Base-by-base conservation (phyloP, 2,113 vertebrate species). In the Syrrhaptes paradoxus region DNA sequence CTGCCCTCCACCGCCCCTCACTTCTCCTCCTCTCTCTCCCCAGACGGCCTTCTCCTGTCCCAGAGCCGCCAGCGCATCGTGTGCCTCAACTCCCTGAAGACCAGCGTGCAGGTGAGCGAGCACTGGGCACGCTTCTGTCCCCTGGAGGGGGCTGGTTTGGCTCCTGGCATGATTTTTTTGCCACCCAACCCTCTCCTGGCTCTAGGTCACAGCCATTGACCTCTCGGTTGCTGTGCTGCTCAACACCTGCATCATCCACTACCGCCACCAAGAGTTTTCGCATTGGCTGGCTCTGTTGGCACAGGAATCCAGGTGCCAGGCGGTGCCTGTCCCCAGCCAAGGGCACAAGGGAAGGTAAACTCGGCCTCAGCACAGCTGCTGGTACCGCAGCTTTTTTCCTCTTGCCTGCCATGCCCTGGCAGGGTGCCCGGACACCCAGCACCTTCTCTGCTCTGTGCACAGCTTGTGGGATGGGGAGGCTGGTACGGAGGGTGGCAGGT, bases 221-320 rank as follows among this genome's bases (percentile, higher is more conserved):
- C 98, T 99, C 80, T 98, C 98, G 0, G 98, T 98, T 62, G 98
- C 98, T 8, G 94, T 99, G 58, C 96, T 98, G 43, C 96, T 99
- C 95, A 99, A 98, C 95, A 99, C 99, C 70, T 99, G 99, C 97
- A 99, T 99, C 94, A 98, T 99, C 95, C 99, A 99, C 97, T 99
- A 99, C 92, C 99, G 99, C 83, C 99, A 99, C 96, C 99, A 99
- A 93, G 99, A 99, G 97, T 99, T 99, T 91, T 98, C 98, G 0
- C 99, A 98, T 94, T 99, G 99, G 99, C 96, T 99, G 71, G 97
- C 98, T 71, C 97, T 99, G 80, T 96, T 99, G 95, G 98, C 98
- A 62, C 97, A 98, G 97, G 98, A 99, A 55, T 98, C 96, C 91
- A 91, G 98, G 55, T 93, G 97, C 46, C 74, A 3, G 34, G 88